phyloP scores from a whole-genome alignment of 2,113 vertebrate genomes.

The Glaucidium brasilianum region DNA sequence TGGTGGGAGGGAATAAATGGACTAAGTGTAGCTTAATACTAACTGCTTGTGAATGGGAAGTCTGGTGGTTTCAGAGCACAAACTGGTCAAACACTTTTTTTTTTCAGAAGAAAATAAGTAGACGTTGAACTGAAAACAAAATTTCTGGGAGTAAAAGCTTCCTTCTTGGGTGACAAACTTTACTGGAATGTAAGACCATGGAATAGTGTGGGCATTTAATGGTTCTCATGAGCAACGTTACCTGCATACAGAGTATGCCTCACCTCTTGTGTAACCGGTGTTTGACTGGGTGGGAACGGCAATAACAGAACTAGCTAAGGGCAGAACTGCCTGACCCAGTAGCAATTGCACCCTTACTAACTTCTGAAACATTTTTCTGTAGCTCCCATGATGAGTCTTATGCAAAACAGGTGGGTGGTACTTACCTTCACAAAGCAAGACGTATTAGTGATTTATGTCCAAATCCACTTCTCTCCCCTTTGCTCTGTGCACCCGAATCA shows the following conservation, averaged over 20 bases:
- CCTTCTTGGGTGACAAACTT: not conserved
- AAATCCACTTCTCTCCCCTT: not conserved
- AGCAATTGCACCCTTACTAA: not conserved
- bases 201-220: not conserved
- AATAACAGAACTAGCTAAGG: not conserved
- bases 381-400: conserved; percentile 14
- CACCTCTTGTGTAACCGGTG: not conserved
- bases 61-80: not conserved
- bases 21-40: not conserved
- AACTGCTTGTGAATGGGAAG: not conserved
- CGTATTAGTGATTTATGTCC: not conserved
- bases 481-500: conserved; percentile 17
- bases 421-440: not conserved
- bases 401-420: conserved; percentile 15
- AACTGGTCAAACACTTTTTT: not conserved
- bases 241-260: not conserved
- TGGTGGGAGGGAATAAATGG: not conserved
- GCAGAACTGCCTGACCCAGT: not conserved
- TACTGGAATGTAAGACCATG: not conserved
- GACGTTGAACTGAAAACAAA: not conserved
- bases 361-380: conserved; percentile 15
- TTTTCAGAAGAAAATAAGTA: not conserved
- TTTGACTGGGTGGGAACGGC: not conserved
- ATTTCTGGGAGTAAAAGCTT: not conserved
- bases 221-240: not conserved